A percentile compares a stretch with the other conserved stretches of the same genome.
These are phyloP conservation scores for Caenorhabditis sp. DNA, from an alignment of 2,888 invertebrate genomes.

Conservation along the genomic window DNA sequence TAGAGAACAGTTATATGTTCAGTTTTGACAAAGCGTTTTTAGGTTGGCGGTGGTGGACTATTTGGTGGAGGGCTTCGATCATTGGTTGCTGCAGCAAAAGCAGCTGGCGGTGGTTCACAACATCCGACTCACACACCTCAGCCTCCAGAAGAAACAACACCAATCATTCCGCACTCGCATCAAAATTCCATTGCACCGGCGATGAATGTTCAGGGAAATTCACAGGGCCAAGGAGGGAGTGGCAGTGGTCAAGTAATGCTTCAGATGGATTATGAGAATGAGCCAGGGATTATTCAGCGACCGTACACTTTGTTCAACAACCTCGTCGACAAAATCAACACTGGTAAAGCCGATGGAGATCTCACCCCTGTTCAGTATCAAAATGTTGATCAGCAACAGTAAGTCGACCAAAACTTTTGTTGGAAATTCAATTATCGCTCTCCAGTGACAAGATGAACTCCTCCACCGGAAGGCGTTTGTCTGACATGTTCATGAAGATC, in stretches of 20 bases:
- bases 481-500: slow-evolving; percentile 80
- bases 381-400: slow-evolving; percentile 57
- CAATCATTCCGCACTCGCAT: slow-evolving; percentile 52
- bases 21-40: slow-evolving; percentile 37
- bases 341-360: slow-evolving; percentile 80
- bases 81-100: slow-evolving; percentile 80
- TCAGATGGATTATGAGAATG: slow-evolving; percentile 38
- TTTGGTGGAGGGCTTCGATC: slow-evolving; percentile 81
- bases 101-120: slow-evolving; percentile 69
- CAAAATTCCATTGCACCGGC: slow-evolving; percentile 36
- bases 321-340: slow-evolving; percentile 82
- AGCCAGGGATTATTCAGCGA: slow-evolving; percentile 60
- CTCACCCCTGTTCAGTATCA: slow-evolving; percentile 66
- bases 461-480: slow-evolving; percentile 74
- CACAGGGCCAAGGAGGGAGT: slow-evolving; percentile 33
- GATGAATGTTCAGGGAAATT: slow-evolving; percentile 34
- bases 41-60: slow-evolving; percentile 78
- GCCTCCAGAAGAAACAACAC: slow-evolving; percentile 60
- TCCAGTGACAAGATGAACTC: slow-evolving; percentile 64
- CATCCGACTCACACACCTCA: slow-evolving; percentile 55
- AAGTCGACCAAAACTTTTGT: too few species aligned
- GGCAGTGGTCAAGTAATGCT: slow-evolving; percentile 52
- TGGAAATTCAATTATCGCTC: not conserved
- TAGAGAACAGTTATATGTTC: not conserved
- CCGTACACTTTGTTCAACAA: slow-evolving; percentile 78